Evolutionary conservation across 2,797 vertebrate genomes (phyloP), one percentile per base, ranked within the genome.

Genomic region (Lagocephalus sceleratus): DNA sequence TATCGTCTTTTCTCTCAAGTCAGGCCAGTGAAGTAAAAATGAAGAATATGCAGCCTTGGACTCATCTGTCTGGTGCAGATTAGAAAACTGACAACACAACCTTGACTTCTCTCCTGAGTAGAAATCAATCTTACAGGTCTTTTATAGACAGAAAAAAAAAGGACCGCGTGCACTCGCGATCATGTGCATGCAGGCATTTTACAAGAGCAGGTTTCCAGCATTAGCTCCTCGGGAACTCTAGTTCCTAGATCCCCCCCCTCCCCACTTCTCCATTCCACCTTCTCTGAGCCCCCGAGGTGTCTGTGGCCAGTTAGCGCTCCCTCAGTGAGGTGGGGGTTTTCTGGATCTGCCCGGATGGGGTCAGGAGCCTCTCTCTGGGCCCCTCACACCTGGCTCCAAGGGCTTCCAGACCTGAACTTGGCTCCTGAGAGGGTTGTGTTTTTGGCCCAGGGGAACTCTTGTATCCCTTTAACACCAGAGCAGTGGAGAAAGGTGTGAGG

Each of bases 371-470:
- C 60, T 51, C 47, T 49, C 19, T 16, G 58, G 76, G 73, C 82
- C 80, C 72, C 84, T 82, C 78, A 80, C 85, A 85, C 86, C 83
- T 83, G 86, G 84, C 72, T 83, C 57, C 3, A 54, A 78, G 73
- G 63, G 63, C 75, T 81, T 79, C 61, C 71, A 84, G 78, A 64
- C 58, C 60, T 61, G 68, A 58, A 67, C 54, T 63, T 60, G 57
- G 67, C 64, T 81, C 75, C 58, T 75, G 42, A 40, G 80, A 84
- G 73, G 63, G 63, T 47, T 59, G 62, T 1, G 7, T 71, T 63
- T 75, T 60, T 66, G 59, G 29, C 76, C 66, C 71, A 40, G 44
- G 64, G 67, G 60, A 68, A 50, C 54, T 59, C 70, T 70, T 78
- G 69, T 77, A 48, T 47, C 60, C 67, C 70, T 79, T 81, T 84